Evolutionary conservation across 2,797 vertebrate species (phyloP).

Genomic region (Sternarchorhynchus goeldii): DNA sequence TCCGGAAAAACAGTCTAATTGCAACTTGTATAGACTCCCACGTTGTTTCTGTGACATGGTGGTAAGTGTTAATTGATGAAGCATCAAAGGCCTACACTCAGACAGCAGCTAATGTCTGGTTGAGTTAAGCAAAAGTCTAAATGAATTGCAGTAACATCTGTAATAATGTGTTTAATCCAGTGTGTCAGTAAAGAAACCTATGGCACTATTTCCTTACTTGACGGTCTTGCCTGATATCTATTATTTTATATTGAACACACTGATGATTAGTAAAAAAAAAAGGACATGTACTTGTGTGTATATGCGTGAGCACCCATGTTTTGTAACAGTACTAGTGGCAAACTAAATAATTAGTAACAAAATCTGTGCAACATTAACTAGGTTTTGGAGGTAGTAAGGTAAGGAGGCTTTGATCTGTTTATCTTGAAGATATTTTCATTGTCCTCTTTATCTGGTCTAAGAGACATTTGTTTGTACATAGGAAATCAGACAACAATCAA

Average conservation of each 20-base stretch:
- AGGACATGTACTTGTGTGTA: not conserved
- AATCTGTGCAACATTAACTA: constrained; percentile 1
- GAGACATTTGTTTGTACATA: constrained; percentile 66
- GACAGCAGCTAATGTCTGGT: not conserved
- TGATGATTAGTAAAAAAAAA: not conserved
- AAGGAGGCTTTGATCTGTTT: constrained; percentile 5
- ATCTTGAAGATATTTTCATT: not conserved
- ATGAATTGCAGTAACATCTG: not conserved
- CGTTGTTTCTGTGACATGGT: too few species aligned
- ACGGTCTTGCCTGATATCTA: not conserved
- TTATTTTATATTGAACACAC: not conserved
- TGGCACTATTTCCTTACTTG: not conserved
- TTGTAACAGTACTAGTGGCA: not conserved
- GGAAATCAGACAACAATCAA: constrained; percentile 94
- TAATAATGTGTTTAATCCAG: constrained; percentile 1
- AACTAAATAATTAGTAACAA: not conserved
- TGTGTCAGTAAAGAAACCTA: not conserved
- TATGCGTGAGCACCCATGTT: not conserved
- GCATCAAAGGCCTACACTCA: not conserved
- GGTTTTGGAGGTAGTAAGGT: too few species aligned
- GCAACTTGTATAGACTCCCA: too few species aligned
- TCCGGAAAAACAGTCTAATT: too few species aligned
- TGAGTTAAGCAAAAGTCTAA: not conserved
- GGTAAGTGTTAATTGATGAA: not conserved
- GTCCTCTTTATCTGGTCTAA: not conserved